Base-by-base conservation (phyloP, 2,888 invertebrate genomes). In the Trisateles emortualis region DNA sequence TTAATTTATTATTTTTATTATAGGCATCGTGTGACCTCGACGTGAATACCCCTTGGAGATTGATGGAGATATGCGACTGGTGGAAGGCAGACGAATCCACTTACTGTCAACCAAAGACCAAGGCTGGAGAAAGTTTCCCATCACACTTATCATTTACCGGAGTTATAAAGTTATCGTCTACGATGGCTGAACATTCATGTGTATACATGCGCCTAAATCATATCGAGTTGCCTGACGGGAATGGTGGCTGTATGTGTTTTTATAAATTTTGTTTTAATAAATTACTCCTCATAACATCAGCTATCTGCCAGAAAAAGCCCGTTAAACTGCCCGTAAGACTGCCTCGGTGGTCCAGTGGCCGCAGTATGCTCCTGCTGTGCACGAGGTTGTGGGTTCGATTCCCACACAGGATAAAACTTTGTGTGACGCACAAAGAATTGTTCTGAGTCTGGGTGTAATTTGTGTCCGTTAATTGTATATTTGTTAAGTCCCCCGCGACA, bases 61-160 rank as follows among this genome's bases (percentile, higher is more conserved):
- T 92, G 3, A 88, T 90, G 88, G 88, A 91, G 49, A 85, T 92
- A 32, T 93, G 93, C 60, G 87, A 88, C 10, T 86, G 87, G 17
- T 90, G 90, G 91, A 63, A 80, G 0, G 91, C 92, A 0, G 90
- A 92, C 45, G 76, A 72, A 0, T 72, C 91, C 0, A 63, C 52
- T 0, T 75, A 83, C 0, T 93, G 93, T 60, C 74, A 79, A n/a
- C 86, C 88, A 0, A 82, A 76, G 44, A 83, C 82, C 0, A 71
- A 43, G 1, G 46, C 68, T 0, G 83, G 80, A 0, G 73, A 72
- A 3, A 59, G 67, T 0, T 81, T 90, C 13, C 91, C 93, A 0
- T 54, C 72, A 1, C 84, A 79, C 46, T 68, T 93, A 0, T 78
- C 84, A 0, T 93, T 93, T 52, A 79, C 78, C 1, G 90, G 86